Evolutionary conservation across 2,113 vertebrate species (phyloP), one percentile per base, ranked within the genome.

Genomic region (Spea bombifrons): DNA sequence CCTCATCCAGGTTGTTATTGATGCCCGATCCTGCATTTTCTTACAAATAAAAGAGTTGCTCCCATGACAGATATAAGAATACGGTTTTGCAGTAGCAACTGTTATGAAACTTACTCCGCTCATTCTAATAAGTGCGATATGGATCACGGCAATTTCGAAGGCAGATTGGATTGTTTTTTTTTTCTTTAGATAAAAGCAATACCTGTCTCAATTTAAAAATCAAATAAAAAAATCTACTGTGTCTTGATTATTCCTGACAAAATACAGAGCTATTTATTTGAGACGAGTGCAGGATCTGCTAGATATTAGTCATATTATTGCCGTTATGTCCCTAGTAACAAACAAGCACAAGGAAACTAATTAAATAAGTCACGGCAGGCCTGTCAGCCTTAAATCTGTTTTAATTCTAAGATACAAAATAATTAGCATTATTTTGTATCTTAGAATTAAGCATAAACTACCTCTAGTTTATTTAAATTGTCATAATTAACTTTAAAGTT

Each of bases 331-430:
- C 13, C 66, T 59, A 70, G 53, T 70, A 77, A 77, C 53, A 59
- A 77, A 77, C 53, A 59, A 61, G 45, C 67, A 63, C 15, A 57
- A 77, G 68, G 52, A 70, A 77, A 66, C 53, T 77, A 77, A 77
- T 77, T 77, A 77, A 70, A 70, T 61, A 77, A 61, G 75, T 76
- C 75, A 77, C 52, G 63, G 52, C 47, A 70, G 66, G 70, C 70
- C 45, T 70, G 70, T 77, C 67, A 77, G 53, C 50, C 66, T 68
- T 63, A 70, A 70, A 71, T 49, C 66, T 69, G 53, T 47, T 45
- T 44, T 49, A 46, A 15, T 70, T 70, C 52, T 61, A 63, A 69
- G 53, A 69, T 69, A 69, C 65, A 59, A 69, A 70, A 76, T 70
- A 69, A 76, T 76, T 76, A 70, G 45, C 55, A 76, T 30, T 61